These are phyloP conservation scores for Rhyzopertha dominica DNA, from an alignment of 1,140 invertebrate species.

Conservation along the genomic window DNA sequence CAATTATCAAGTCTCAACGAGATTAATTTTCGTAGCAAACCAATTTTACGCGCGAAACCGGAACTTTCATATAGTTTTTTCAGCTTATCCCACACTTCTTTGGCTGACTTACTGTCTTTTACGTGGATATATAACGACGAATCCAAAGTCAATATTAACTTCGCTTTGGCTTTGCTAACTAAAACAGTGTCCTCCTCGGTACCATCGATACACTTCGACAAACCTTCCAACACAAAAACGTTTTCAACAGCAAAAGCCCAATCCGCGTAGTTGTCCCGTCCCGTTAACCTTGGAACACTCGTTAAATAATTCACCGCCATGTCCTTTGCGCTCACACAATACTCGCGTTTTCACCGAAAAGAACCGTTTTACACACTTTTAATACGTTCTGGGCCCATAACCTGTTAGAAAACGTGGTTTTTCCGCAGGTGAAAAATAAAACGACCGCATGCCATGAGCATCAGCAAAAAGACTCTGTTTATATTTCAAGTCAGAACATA, in stretches of 20 bases:
- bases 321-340: no score
- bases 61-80: constrained; percentile 19
- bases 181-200: constrained; percentile 2
- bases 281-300: constrained; percentile 19
- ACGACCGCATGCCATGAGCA: no score
- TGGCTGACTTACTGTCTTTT: constrained; percentile 13
- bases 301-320: constrained; percentile 15
- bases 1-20: constrained; percentile 21
- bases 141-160: constrained; percentile 22
- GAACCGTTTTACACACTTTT: no score
- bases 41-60: constrained; percentile 17
- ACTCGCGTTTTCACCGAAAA: no score
- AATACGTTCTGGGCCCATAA: no score
- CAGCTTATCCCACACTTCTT: constrained; percentile 20
- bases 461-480: no score
- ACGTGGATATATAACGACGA: constrained; percentile 20
- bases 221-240: constrained; percentile 22
- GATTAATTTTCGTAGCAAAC: constrained; percentile 20
- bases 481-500: no score
- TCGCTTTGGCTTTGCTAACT: constrained; percentile 12
- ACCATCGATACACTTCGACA: constrained; percentile 13
- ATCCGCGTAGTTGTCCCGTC: constrained; percentile 22
- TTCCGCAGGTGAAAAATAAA: no score
- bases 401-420: no score
- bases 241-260: constrained; percentile 23